Evolutionary conservation across 1,140 invertebrate species (phyloP).

Genomic region (Drosophila seguyi): DNA sequence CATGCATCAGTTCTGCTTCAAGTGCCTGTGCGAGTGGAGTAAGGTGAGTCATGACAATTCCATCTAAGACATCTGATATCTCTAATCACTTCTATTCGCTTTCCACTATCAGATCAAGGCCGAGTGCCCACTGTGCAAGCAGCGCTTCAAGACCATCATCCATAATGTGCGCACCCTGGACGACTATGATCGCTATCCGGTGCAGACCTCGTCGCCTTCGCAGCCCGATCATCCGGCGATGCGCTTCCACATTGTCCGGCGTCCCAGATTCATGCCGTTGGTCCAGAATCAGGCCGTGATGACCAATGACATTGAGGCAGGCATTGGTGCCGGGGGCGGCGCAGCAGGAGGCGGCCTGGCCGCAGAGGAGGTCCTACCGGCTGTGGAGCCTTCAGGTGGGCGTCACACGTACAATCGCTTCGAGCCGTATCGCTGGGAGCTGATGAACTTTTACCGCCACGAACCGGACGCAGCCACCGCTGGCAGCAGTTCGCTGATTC

Average conservation of each 20-base stretch:
- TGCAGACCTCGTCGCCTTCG: conserved; percentile 83
- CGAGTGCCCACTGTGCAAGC: conserved; percentile 97
- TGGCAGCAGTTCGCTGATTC: conserved; percentile 60
- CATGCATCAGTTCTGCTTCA: conserved; percentile 97
- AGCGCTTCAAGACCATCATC: conserved; percentile 95
- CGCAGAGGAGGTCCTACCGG: conserved; percentile 40
- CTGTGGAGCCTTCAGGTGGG: conserved; percentile 8
- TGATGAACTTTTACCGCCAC: conserved; percentile 73
- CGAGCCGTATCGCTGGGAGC: conserved; percentile 68
- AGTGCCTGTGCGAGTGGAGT: conserved; percentile 96
- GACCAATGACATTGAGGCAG: conserved; percentile 60
- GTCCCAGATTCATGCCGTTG: conserved; percentile 50
- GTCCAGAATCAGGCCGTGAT: conserved; percentile 55
- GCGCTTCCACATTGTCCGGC: conserved; percentile 66
- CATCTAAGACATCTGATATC: neutral
- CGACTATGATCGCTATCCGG: conserved; percentile 94
- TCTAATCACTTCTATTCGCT: neutral
- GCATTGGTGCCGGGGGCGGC: conserved; percentile 2
- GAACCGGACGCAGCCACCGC: conserved; percentile 61
- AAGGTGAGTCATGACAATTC: conserved; percentile 87
- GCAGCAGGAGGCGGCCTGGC: neutral
- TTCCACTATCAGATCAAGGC: conserved; percentile 90
- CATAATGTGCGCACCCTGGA: conserved; percentile 95
- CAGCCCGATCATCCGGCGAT: conserved; percentile 49
- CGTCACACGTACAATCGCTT: conserved; percentile 60